These are phyloP conservation scores for Tyria jacobaeae DNA, from an alignment of 2,888 invertebrate species.

Conservation along the genomic window DNA sequence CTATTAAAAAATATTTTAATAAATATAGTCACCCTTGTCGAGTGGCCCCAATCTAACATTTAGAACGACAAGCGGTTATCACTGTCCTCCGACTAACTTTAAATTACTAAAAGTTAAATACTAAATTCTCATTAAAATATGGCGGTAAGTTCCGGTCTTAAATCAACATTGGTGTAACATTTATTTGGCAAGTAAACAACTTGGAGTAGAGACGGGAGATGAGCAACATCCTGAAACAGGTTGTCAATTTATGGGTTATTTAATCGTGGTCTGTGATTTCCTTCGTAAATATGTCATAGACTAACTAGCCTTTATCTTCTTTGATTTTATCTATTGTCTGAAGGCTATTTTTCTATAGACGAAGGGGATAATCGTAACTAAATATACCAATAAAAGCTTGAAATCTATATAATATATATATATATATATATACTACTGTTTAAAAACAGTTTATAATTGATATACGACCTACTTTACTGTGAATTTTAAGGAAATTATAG, in stretches of 20 bases:
- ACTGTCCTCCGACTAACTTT: not conserved
- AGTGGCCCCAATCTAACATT: not conserved
- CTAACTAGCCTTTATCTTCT: not conserved
- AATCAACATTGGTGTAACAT: constrained; percentile 13
- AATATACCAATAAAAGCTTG: no score
- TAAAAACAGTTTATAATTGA: no score
- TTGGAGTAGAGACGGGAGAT: constrained; percentile 28
- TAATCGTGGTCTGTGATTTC: not conserved
- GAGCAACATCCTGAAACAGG: constrained; percentile 44
- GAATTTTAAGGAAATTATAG: no score
- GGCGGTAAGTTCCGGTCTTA: constrained; percentile 7
- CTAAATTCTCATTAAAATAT: constrained; percentile 15
- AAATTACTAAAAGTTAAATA: constrained; percentile 11
- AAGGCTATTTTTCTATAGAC: no score
- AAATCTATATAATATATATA: no score
- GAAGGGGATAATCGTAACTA: no score
- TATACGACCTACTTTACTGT: no score
- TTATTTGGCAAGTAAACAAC: constrained; percentile 52
- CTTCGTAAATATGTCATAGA: not conserved
- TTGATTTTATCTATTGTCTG: no score
- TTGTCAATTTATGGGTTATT: constrained; percentile 53
- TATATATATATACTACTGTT: no score
- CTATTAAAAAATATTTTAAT: no score
- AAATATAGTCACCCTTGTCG: not conserved
- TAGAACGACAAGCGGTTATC: not conserved